Evolutionary conservation across 2,888 invertebrate species (phyloP).

Genomic region (Cantharis lateralis): DNA sequence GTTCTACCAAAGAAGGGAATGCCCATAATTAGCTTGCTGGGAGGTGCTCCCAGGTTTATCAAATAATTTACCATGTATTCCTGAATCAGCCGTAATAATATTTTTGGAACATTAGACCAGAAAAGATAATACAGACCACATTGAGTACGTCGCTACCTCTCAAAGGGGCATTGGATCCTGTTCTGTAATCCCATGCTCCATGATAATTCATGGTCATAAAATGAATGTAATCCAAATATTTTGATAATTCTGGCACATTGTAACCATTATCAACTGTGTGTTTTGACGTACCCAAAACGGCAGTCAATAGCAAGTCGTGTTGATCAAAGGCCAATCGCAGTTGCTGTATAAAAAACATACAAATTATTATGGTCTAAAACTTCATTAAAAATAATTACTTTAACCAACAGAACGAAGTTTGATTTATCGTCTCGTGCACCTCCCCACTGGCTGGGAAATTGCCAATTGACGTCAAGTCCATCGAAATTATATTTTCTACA

Average conservation of each 20-base stretch:
- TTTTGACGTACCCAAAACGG: conserved; percentile 80
- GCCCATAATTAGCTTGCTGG: conserved; percentile 80
- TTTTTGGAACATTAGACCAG: background rate
- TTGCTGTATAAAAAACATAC: conserved; percentile 59
- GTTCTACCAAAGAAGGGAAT: conserved; percentile 84
- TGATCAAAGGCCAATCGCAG: conserved; percentile 71
- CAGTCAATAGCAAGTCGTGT: conserved; percentile 72
- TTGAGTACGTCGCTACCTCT: conserved; percentile 65
- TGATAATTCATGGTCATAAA: conserved; percentile 73
- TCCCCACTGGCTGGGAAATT: conserved; percentile 56
- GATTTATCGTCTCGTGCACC: conserved; percentile 40
- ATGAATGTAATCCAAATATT: conserved; percentile 73
- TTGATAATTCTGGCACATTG: conserved; percentile 72
- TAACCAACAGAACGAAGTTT: conserved; percentile 38
- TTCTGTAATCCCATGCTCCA: conserved; percentile 77
- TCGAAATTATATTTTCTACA: conserved; percentile 55
- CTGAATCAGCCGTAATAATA: conserved; percentile 54
- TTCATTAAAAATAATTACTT: conserved; percentile 56
- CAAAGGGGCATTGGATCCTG: conserved; percentile 81
- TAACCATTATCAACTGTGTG: conserved; percentile 77
- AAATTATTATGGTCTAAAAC: too few relatives aligned
- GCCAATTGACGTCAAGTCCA: conserved; percentile 61
- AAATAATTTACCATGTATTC: conserved; percentile 79
- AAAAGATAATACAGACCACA: conserved; percentile 60
- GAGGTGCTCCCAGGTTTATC: conserved; percentile 72